Evolutionary conservation across 2,888 invertebrate genomes (phyloP).

Genomic region (Rhabditoides inermis): DNA sequence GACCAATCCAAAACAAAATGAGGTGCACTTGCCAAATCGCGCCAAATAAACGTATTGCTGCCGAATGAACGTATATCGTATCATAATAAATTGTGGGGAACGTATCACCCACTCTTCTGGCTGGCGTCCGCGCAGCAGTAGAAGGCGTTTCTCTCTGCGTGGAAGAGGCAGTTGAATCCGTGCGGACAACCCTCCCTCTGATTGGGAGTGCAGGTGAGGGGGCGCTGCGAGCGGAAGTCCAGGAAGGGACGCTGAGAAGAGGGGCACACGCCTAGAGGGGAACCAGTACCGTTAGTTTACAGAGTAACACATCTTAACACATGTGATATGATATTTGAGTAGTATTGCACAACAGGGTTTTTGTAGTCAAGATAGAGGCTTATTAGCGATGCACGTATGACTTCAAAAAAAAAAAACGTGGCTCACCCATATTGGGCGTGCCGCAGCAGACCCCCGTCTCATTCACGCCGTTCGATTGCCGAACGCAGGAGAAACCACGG

Average conservation of each 20-base stretch:
- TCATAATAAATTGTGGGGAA: too few species aligned
- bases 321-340: too few species aligned
- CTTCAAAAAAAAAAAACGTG: not conserved
- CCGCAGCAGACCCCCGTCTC: slow-evolving; percentile 43
- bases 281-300: too few species aligned
- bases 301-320: too few species aligned
- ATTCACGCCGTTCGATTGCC: slow-evolving; percentile 25
- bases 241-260: slow-evolving; percentile 32
- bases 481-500: slow-evolving; percentile 27
- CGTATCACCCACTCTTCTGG: slow-evolving; percentile 10
- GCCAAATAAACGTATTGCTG: too few species aligned
- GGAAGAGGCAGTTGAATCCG: slow-evolving; percentile 34
- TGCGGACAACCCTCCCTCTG: slow-evolving; percentile 19
- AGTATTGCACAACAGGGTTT: too few species aligned
- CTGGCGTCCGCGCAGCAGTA: slow-evolving; percentile 36
- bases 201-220: slow-evolving; percentile 30
- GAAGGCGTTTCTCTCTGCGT: slow-evolving; percentile 26
- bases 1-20: too few species aligned
- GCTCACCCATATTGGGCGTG: slow-evolving; percentile 23
- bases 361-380: too few species aligned
- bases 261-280: slow-evolving; percentile 40
- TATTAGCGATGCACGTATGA: not conserved
- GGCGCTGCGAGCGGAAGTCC: slow-evolving; percentile 29
- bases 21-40: too few species aligned
- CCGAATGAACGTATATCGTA: too few species aligned